phyloP scores from a whole-genome alignment of 2,888 invertebrate species.

The Perizoma affinitatum region DNA sequence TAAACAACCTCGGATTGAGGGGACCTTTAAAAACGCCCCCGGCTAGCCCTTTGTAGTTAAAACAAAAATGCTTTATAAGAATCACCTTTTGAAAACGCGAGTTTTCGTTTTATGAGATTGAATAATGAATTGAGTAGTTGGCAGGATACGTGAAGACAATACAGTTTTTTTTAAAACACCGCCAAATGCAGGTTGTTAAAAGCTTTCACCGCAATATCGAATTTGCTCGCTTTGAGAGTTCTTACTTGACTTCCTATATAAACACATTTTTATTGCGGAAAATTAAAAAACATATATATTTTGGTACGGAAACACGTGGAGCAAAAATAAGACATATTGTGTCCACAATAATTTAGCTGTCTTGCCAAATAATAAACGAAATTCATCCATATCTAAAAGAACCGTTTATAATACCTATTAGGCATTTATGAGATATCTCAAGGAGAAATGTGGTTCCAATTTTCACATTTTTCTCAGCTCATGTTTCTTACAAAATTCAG shows the following conservation, averaged over 20 bases:
- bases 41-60: constrained; percentile 57
- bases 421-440: constrained; percentile 45
- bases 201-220: no score
- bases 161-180: not conserved
- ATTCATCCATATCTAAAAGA: constrained; percentile 45
- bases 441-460: constrained; percentile 60
- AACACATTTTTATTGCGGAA: not conserved
- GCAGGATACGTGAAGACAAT: not conserved
- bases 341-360: constrained; percentile 22
- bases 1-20: constrained; percentile 56
- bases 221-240: no score
- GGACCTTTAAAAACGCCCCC: constrained; percentile 54
- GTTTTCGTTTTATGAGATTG: constrained; percentile 32
- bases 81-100: constrained; percentile 53
- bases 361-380: constrained; percentile 30
- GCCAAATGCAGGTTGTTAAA: no score
- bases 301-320: constrained; percentile 8
- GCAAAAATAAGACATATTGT: constrained; percentile 18
- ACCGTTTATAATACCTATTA: constrained; percentile 57
- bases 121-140: constrained; percentile 30
- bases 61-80: constrained; percentile 60
- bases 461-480: constrained; percentile 63
- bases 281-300: not conserved
- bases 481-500: constrained; percentile 62
- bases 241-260: not conserved